Evolutionary conservation across 2,888 invertebrate species (phyloP), one percentile per base, ranked within the genome.

Genomic region (Zelleria hepariella): DNA sequence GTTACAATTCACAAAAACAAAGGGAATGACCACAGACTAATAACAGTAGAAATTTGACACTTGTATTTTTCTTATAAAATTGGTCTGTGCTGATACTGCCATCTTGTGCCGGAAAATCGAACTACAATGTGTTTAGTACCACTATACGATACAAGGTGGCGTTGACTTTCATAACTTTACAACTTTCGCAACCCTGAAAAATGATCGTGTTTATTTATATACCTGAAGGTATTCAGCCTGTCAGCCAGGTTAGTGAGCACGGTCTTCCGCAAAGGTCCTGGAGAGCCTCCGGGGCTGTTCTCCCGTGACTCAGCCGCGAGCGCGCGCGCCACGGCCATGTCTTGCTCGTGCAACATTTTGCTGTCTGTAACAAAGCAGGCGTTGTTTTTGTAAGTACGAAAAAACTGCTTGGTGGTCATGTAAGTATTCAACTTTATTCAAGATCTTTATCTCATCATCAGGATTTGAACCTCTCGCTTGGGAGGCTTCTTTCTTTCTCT

Each of bases 171-270:
- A 10, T 2, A 48, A 48, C 18, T 48, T 20, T 4, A 15, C 32
- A 32, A 5, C 49, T 69, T 49, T 6, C 49, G 18, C 20, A 20
- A 7, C 49, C 5, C 5, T 32, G 32, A 10, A 49, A 42, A 42
- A 42, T 15, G 32, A 15, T 1, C 26, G 7, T 42, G 15, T 10
- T 10, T 42, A 42, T 42, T 42, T 42, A n/a, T n/a, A 10, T 24
- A 93, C 94, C 93, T 90, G 80, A 94, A 94, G 59, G 91, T 92
- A 68, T 93, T 92, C 21, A 92, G 89, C 73, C 92, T 93, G 68
- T 94, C 93, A 49, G 90, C 90, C 60, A 94, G 80, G 66, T 91
- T 91, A 15, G 90, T 84, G 0, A 93, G 86, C 3, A 90, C 83
- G 1, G 91, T 91, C 74, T 92, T 94, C 64, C 93, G 90, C 20